Conservation (phyloP, 2,113 vertebrate genomes). For the Ctenomys sociabilis region DNA sequence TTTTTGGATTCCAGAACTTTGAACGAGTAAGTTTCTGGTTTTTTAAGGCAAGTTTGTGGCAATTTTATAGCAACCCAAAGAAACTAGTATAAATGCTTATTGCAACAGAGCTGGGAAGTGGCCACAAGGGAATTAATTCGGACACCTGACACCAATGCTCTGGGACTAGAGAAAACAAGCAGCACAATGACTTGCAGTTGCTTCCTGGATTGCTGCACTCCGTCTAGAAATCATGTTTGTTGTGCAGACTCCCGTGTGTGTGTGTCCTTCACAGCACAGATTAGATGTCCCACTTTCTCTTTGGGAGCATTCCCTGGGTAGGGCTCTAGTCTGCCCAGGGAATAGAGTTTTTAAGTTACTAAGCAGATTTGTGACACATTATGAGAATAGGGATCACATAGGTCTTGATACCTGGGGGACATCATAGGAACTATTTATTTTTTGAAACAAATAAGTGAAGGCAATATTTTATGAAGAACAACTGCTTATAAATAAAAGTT, state of each 20-base stretch:
- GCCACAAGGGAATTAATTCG: not conserved
- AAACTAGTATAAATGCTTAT: not conserved
- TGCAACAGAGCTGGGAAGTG: not conserved
- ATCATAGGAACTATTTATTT: not conserved
- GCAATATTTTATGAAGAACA: too few relatives aligned
- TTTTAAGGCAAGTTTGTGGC: not conserved
- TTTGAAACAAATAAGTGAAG: not conserved
- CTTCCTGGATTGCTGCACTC: not conserved
- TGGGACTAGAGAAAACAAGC: not conserved
- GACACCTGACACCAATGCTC: not conserved
- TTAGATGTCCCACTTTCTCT: not conserved
- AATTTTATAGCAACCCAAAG: not conserved
- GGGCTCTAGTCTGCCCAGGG: not conserved
- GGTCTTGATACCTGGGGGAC: not conserved
- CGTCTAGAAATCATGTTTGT: not conserved
- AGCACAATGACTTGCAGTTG: not conserved
- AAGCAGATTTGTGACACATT: not conserved
- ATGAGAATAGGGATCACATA: not conserved
- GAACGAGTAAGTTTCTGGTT: not conserved
- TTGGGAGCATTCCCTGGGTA: not conserved
- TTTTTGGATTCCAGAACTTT: not conserved
- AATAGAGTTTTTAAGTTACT: not conserved
- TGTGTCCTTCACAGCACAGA: not conserved
- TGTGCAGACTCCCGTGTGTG: not conserved
- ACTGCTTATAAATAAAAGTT: too few relatives aligned